Conservation (phyloP, 2,797 vertebrate species). For the Anolis apletophallus region DNA sequence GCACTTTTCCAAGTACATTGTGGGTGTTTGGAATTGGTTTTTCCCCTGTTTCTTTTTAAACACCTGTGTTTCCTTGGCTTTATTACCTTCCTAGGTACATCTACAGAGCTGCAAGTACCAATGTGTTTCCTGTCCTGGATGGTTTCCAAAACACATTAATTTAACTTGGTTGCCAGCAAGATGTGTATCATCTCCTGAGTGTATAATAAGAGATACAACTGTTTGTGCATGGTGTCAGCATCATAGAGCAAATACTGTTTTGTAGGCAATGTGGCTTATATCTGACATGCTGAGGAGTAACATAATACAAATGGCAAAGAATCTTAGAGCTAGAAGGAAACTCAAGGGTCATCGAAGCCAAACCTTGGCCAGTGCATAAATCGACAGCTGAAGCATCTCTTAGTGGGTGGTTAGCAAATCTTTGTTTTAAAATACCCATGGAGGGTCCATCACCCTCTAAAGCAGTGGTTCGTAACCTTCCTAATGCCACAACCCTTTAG, state of each 20-base stretch:
- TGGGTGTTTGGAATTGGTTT: background rate
- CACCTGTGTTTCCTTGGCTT: slow-evolving; percentile 33
- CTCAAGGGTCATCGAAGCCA: background rate
- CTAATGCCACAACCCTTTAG: too few species aligned
- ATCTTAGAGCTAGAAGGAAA: background rate
- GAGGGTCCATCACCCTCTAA: too few species aligned
- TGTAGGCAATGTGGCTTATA: background rate
- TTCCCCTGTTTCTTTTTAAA: background rate
- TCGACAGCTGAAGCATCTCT: background rate
- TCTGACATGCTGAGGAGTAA: background rate
- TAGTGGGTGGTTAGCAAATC: too few species aligned
- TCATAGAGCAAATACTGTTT: slow-evolving; percentile 7
- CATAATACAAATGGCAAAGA: accelerated
- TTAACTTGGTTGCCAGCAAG: slow-evolving; percentile 32
- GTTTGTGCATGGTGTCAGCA: background rate
- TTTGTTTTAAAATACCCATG: too few species aligned
- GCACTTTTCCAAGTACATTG: background rate
- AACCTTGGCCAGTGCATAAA: too few species aligned
- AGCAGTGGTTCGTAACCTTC: too few species aligned
- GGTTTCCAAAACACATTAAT: slow-evolving; percentile 38
- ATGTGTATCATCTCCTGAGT: slow-evolving; percentile 21
- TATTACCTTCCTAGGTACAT: slow-evolving; percentile 30
- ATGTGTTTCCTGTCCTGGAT: slow-evolving; percentile 33
- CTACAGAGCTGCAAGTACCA: background rate
- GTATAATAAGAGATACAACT: slow-evolving; percentile 21